Percentiles rank a stretch among this genome's conserved stretches.
phyloP scores from a whole-genome alignment of 2,888 invertebrate species.

The Patella pellucida region DNA sequence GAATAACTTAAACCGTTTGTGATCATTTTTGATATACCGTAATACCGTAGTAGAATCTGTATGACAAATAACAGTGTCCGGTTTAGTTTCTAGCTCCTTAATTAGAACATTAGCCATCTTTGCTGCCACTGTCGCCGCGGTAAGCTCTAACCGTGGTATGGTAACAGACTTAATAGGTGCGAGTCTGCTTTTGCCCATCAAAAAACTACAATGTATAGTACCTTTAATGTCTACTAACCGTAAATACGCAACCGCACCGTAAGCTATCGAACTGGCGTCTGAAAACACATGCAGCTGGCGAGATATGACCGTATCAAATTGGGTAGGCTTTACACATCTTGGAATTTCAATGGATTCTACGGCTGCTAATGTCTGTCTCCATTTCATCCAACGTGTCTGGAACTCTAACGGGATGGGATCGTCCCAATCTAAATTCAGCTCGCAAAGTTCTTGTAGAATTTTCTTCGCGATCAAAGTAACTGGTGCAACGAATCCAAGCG shows the following conservation, averaged over 20 bases:
- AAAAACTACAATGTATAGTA: conserved; percentile 24
- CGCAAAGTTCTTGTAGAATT: background rate
- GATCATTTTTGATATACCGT: conserved; percentile 24
- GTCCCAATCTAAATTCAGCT: conserved; percentile 7
- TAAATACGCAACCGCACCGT: conserved; percentile 28
- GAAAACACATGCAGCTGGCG: conserved; percentile 31
- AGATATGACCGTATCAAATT: conserved; percentile 18
- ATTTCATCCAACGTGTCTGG: background rate
- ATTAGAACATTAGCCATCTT: conserved; percentile 5
- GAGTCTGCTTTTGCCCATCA: conserved; percentile 18
- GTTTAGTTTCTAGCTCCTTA: conserved; percentile 14
- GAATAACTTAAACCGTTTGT: conserved; percentile 24
- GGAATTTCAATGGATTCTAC: conserved; percentile 5
- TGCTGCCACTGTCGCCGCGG: conserved; percentile 18
- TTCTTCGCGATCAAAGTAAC: conserved; percentile 5
- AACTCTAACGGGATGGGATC: conserved; percentile 2
- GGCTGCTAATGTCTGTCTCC: background rate
- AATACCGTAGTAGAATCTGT: conserved; percentile 29
- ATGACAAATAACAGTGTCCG: conserved; percentile 18
- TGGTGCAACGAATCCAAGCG: conserved; percentile 13
- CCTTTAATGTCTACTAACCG: conserved; percentile 21
- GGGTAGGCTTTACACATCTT: conserved; percentile 24
- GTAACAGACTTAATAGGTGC: conserved; percentile 16
- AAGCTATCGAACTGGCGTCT: conserved; percentile 30
- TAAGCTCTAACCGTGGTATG: conserved; percentile 16